Evolutionary conservation across 2,888 invertebrate species (phyloP), one percentile per base, ranked within the genome.

Genomic region (Melieria crassipennis): DNA sequence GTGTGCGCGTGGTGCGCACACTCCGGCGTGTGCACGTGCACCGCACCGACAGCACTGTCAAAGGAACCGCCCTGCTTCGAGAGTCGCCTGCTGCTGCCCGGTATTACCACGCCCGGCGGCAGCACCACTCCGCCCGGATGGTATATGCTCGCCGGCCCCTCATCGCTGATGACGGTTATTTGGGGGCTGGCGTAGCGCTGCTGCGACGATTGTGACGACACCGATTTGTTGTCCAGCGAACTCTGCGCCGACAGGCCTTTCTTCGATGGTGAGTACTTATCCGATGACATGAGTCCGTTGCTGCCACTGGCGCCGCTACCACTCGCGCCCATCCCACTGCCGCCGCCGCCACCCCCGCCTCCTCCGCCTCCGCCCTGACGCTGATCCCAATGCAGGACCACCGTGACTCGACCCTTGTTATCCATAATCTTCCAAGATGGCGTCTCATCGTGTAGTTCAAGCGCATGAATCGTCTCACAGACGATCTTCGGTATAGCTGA

Each of bases 361-460:
- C 84, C 85, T 60, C 84, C 81, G 76, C 83, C 87, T 81, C 90
- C 89, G 83, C 90, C 91, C 88, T 91, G 92, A 82, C 94, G 92
- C 89, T 95, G 96, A 90, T 97, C 97, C 97, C 97, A 97, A 89
- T 97, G 96, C 87, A 97, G 90, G 87, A 97, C 96, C 89, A 97
- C 96, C 85, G 97, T 97, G 89, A 97, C 95, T 87, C 96, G 93
- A 87, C 96, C 97, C 90, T 96, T 95, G 91, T 96, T 96, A 92
- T 97, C 97, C 96, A 96, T 96, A 90, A 97, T 96, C 89, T 97
- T 97, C 97, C 97, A 97, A 89, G 96, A 95, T 86, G 97, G 96
- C 87, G 96, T 95, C 89, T 96, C 96, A 94, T 96, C 95, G 90
- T 96, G 96, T 87, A 97, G 90, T 89, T 96, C 95, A 90, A 97